Conservation (phyloP, 2,113 vertebrate species). For the Castor canadensis region DNA sequence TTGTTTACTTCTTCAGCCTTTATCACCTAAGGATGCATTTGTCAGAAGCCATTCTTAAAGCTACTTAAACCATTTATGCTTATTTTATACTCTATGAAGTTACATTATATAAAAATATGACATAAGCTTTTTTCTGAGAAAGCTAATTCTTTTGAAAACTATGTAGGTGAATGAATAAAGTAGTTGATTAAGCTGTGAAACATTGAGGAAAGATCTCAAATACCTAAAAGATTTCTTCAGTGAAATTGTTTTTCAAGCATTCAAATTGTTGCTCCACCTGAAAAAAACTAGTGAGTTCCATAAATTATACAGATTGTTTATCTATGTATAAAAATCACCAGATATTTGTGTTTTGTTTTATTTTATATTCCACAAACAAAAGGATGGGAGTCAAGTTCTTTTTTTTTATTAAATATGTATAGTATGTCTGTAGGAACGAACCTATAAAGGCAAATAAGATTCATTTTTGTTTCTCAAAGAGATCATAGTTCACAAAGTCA, state of each 20-base stretch:
- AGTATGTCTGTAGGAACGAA: background rate
- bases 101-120: background rate
- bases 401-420: conserved; percentile 51
- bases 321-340: conserved; percentile 38
- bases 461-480: background rate
- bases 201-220: background rate
- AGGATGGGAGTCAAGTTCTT: conserved; percentile 16
- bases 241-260: background rate
- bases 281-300: background rate
- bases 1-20: background rate
- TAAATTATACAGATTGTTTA: conserved; percentile 63
- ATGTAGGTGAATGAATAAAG: background rate
- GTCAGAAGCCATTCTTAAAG: background rate
- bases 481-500: background rate
- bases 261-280: background rate
- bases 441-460: background rate
- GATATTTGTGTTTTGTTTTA: conserved; percentile 47
- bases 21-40: background rate
- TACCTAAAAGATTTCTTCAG: background rate
- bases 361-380: conserved; percentile 51
- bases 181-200: background rate
- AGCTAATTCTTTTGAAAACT: conserved; percentile 9
- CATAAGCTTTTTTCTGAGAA: background rate
- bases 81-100: background rate
- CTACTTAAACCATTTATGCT: background rate